These are phyloP conservation scores for Periphyllus acericola DNA, from an alignment of 2,888 invertebrate genomes.

Conservation along the genomic window DNA sequence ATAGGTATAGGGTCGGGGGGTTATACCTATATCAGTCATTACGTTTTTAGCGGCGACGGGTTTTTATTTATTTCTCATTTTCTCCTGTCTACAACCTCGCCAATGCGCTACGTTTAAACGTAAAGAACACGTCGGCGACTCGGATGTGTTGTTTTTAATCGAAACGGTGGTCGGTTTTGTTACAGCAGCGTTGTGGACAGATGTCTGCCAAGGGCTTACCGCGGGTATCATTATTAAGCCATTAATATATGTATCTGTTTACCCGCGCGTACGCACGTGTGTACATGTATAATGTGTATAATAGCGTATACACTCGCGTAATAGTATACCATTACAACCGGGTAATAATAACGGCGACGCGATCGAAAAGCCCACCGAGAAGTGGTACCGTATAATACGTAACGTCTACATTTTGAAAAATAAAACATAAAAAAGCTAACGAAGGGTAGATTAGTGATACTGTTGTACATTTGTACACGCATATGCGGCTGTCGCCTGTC, in stretches of 20 bases:
- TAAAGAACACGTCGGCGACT: background rate
- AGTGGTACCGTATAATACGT: background rate
- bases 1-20: too few relatives aligned
- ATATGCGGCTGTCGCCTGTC: background rate
- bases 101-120: background rate
- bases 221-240: constrained; percentile 51
- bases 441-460: background rate
- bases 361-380: background rate
- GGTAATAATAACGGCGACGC: background rate
- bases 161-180: background rate
- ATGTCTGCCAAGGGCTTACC: constrained; percentile 19
- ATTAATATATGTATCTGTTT: constrained; percentile 39
- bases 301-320: background rate
- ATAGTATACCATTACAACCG: constrained; percentile 25
- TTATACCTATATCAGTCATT: too few relatives aligned
- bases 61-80: too few relatives aligned
- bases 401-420: background rate
- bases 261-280: background rate
- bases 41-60: too few relatives aligned
- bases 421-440: background rate
- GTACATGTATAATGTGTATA: too few relatives aligned
- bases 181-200: constrained; percentile 2
- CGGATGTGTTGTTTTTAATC: constrained; percentile 25
- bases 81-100: too few relatives aligned
- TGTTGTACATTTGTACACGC: too few relatives aligned